Conservation (phyloP, 2,888 invertebrate species). For the Eristalinus sepulchralis region DNA sequence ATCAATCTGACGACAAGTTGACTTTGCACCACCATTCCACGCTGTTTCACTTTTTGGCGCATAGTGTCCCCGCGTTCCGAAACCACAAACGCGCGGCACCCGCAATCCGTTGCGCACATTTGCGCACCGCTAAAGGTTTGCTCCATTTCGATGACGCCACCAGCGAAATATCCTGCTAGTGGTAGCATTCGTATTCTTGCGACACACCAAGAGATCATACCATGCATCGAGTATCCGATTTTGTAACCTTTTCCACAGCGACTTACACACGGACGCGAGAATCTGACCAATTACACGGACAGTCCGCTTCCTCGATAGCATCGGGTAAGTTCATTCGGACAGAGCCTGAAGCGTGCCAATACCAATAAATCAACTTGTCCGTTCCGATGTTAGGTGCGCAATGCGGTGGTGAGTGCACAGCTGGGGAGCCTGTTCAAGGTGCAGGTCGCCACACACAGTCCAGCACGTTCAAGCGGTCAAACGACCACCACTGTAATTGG, state of each 20-base stretch:
- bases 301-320: slow-evolving; percentile 52
- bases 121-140: slow-evolving; percentile 49
- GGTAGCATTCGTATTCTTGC: slow-evolving; percentile 45
- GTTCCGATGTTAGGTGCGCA: slow-evolving; percentile 15
- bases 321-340: slow-evolving; percentile 13
- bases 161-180: slow-evolving; percentile 38
- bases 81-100: slow-evolving; percentile 21
- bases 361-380: slow-evolving; percentile 54
- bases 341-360: slow-evolving; percentile 55
- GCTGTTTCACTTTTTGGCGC: background rate
- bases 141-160: slow-evolving; percentile 20
- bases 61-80: slow-evolving; percentile 3
- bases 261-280: slow-evolving; percentile 7
- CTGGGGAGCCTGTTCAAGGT: slow-evolving; percentile 7
- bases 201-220: slow-evolving; percentile 9
- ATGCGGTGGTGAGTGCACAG: background rate
- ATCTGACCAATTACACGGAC: slow-evolving; percentile 28
- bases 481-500: slow-evolving; percentile 13
- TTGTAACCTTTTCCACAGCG: slow-evolving; percentile 18
- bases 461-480: background rate
- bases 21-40: background rate
- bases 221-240: background rate
- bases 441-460: slow-evolving; percentile 17
- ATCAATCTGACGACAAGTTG: slow-evolving; percentile 43
- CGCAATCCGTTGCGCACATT: slow-evolving; percentile 26